Conservation (phyloP, 2,113 vertebrate genomes). For the Chloropsis hardwickii region DNA sequence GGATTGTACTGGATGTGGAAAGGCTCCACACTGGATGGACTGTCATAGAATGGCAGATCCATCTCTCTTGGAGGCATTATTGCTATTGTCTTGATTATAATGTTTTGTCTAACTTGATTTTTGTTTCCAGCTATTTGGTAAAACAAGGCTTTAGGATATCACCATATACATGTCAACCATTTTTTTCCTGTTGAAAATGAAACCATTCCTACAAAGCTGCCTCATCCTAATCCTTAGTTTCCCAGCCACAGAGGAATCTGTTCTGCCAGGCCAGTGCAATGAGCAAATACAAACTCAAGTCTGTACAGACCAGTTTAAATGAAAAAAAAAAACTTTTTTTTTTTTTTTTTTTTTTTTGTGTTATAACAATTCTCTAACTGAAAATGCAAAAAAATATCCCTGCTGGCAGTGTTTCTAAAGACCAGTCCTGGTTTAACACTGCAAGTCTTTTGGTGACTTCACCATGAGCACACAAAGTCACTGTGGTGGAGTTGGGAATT, state of each 20-base stretch:
- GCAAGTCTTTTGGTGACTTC: neutral
- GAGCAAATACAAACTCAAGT: neutral
- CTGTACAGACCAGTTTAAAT: neutral
- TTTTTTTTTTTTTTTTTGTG: accelerated
- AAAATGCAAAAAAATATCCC: neutral
- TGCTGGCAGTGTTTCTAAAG: neutral
- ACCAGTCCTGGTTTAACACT: neutral
- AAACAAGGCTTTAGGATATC: neutral
- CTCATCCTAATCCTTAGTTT: neutral
- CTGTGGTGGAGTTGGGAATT: neutral
- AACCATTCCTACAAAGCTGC: neutral
- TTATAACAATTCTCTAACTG: neutral
- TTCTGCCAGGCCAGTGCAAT: neutral
- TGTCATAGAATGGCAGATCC: neutral
- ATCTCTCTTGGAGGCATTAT: neutral
- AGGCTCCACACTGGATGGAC: neutral
- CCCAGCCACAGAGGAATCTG: neutral
- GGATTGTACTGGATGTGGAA: neutral
- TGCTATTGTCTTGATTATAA: neutral
- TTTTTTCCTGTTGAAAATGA: neutral
- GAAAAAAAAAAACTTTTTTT: neutral
- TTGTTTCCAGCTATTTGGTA: neutral
- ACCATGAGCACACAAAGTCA: neutral
- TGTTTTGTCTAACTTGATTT: neutral
- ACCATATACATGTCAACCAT: neutral